Conservation (phyloP, 2,797 vertebrate genomes). For the Girardinus metallicus region DNA sequence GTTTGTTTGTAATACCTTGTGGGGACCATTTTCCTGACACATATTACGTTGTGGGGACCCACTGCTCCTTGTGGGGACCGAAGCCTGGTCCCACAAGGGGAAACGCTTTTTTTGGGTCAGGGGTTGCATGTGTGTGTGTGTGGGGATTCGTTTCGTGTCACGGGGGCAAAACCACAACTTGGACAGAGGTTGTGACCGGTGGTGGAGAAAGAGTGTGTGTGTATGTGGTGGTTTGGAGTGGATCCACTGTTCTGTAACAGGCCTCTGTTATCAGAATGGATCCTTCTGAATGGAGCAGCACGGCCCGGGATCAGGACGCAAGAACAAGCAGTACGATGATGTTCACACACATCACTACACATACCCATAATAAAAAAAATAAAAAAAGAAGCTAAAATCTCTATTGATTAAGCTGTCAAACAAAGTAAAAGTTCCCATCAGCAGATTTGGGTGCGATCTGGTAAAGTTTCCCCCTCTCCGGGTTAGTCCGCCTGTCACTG, state of each 20-base stretch:
- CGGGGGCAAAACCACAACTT: constrained; percentile 49
- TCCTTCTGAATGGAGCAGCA: not conserved
- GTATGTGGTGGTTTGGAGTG: constrained; percentile 5
- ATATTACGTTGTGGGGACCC: too few species aligned
- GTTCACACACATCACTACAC: not conserved
- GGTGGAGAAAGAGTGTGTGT: constrained; percentile 8
- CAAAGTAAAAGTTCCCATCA: not conserved
- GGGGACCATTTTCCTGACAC: too few species aligned
- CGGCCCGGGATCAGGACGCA: not conserved
- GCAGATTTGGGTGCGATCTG: not conserved
- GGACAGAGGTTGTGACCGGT: constrained; percentile 49
- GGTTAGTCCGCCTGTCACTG: constrained; percentile 9
- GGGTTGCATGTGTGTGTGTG: too few species aligned
- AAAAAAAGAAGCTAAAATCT: not conserved
- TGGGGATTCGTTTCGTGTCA: constrained; percentile 40
- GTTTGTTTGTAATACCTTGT: too few species aligned
- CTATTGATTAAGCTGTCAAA: not conserved
- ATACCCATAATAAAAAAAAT: not conserved
- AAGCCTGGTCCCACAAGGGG: too few species aligned
- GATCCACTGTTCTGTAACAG: constrained; percentile 1
- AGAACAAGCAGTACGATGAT: not conserved
- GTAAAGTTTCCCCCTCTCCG: not conserved
- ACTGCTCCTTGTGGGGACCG: too few species aligned
- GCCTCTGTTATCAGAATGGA: constrained; percentile 6
- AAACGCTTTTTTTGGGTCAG: too few species aligned